Base-by-base conservation (phyloP, 1,140 invertebrate genomes). In the Anagrus nilaparvatae region DNA sequence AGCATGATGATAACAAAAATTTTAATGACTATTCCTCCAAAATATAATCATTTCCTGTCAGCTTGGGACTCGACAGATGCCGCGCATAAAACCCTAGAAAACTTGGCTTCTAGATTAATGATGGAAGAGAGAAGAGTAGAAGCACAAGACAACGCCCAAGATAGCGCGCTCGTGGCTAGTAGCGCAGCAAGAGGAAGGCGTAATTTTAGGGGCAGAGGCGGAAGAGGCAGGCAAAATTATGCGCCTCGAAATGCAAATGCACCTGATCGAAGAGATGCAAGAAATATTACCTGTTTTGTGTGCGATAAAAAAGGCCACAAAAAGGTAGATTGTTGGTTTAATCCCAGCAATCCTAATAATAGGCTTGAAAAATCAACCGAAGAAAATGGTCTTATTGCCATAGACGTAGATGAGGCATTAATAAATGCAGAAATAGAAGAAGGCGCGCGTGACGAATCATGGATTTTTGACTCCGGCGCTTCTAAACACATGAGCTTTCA, bases 11-110 rank as follows among this genome's bases (percentile, higher is more conserved):
- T 60, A n/a, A 61, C 55, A 10, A 58, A 61, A 48, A 51, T 60
- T 40, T 35, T 53, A 19, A 54, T 50, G 43, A 43, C 51, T 5
- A 21, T 60, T 10, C 53, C 56, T 14, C 27, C 43, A 17, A 16
- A 44, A 4, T 54, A 50, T 31, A 43, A 48, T 17, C 51, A 60
- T 43, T 63, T 63, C 37, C 30, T 49, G 1, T 60, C 53, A 13
- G 61, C 58, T 0, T 64, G 60, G 60, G 58, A 62, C 21, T 56
- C 53, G 33, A 63, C 52, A 6, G 35, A 52, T 5, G 19, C 6
- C 6, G 16, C 4, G 3, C 3, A 32, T 9, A 5, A 7, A 5
- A 32, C 30, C 4, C 16, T 17, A 16, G 35, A 49, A 13, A 53
- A 63, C n/a, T 37, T 63, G 3, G 53, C 38, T 1, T 46, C 56